phyloP scores from a whole-genome alignment of 2,113 vertebrate genomes.

The Forbesichthys papilliferus region DNA sequence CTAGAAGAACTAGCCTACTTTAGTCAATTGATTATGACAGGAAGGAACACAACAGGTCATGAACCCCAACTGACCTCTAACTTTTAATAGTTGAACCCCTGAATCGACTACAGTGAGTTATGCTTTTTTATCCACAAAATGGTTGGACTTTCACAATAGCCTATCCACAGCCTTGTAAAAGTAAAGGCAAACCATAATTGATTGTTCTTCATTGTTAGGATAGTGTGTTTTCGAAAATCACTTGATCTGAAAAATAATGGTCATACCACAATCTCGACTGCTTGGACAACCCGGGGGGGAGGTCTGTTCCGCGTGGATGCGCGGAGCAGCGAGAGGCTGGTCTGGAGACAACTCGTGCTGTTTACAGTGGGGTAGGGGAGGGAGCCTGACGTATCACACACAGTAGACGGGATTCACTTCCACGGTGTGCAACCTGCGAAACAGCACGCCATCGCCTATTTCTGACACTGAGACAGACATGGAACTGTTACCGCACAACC shows the following conservation, averaged over 20 bases:
- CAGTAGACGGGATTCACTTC: conserved; percentile 58
- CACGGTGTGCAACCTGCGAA: conserved; percentile 56
- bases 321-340: conserved; percentile 40
- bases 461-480: conserved; percentile 32
- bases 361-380: conserved; percentile 19
- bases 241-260: conserved; percentile 60
- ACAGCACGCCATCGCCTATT: conserved; percentile 42
- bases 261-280: conserved; percentile 58
- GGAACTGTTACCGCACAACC: conserved; percentile 15
- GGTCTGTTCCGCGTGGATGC: conserved; percentile 81
- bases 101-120: no score
- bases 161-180: no score
- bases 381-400: conserved; percentile 62
- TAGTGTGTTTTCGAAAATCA: conserved; percentile 57
- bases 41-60: no score
- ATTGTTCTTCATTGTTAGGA: conserved; percentile 13
- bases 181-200: no score
- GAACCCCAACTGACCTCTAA: no score
- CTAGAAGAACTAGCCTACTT: no score
- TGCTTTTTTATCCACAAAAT: no score
- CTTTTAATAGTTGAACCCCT: no score
- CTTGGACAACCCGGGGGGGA: conserved; percentile 69
- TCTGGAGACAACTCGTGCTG: conserved; percentile 36
- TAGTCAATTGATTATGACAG: no score
- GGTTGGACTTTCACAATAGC: no score